Base-by-base conservation (phyloP, 2,888 invertebrate genomes). In the Phymatocera aterrima region DNA sequence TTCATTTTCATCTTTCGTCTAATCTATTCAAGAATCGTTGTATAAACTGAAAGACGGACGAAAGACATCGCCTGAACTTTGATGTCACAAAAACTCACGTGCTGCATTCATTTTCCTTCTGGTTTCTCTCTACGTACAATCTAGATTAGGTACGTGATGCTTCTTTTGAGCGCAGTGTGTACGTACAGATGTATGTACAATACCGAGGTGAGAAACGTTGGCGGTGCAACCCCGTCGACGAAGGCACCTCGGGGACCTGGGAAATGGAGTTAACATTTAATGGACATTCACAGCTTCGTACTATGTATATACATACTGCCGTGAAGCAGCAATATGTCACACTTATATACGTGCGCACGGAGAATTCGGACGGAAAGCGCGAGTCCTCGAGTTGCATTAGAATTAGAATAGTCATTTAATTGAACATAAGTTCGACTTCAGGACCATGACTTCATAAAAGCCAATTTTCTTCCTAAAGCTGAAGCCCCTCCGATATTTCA, bases 121-220 rank as follows among this genome's bases (percentile, higher is more conserved):
- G n/a, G n/a, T 0, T 54, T 24, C 10, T 21, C 21, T 54, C 24
- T 54, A 21, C 21, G n/a, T 21, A 18, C 21, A 51, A 15, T 51
- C 5, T 18, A 18, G 5, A 15, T 1, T 18, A 51, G 10, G 57
- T 57, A 28, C 21, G 15, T 3, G 2, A 15, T 24, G 57, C 15
- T 57, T 57, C n/a, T n/a, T 28, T 15, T 28, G 24, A 51, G 8
- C 51, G 18, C n/a, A 21, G n/a, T n/a, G n/a, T n/a, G n/a, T n/a
- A n/a, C n/a, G n/a, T n/a, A n/a, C n/a, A n/a, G n/a, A n/a, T n/a
- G n/a, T n/a, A n/a, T n/a, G n/a, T n/a, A n/a, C 2, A 5, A n/a
- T 21, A 40, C 4, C 51, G 60, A 61, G 61, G 61, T 61, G 61
- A 61, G 61, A 18, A 61, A 61, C n/a, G 15, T 31, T 61, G 34